Base-by-base conservation (phyloP, 2,888 invertebrate species). In the Amphipyra tragopoginis region DNA sequence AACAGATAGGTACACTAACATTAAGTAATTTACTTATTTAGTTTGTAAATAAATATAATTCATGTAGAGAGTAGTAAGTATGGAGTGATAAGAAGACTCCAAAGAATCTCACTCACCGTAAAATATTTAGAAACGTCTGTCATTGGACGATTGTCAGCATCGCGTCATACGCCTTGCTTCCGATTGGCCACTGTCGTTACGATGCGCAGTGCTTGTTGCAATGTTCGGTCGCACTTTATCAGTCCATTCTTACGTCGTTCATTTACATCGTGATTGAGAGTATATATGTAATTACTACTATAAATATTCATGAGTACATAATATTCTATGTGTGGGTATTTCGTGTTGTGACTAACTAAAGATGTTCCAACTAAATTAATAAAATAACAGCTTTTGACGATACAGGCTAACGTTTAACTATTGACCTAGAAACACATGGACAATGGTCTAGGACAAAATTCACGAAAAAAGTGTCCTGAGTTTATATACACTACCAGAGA, bases 361-460 rank as follows among this genome's bases (percentile, higher is more conserved):
- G 47, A 51, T 36, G 26, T 63, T 64, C 42, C 26, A 66, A 62
- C 70, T 47, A 54, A 54, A 68, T 39, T 0, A 21, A 40, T 29
- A 29, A 49, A 33, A 40, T 10, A 5, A 5, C 5, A 7, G 7
- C 29, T 7, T 21, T 29, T 29, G 29, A 5, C 5, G 29, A 29
- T 29, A 29, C 29, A 29, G 21, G 21, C 21, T 21, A n/a, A n/a
- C n/a, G n/a, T n/a, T n/a, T n/a, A n/a, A n/a, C n/a, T n/a, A n/a
- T n/a, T n/a, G n/a, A n/a, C n/a, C n/a, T n/a, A n/a, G n/a, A n/a
- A n/a, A n/a, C n/a, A n/a, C n/a, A n/a, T n/a, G n/a, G n/a, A n/a
- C n/a, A n/a, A n/a, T n/a, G n/a, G n/a, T n/a, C n/a, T n/a, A n/a
- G n/a, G n/a, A n/a, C n/a, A n/a, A n/a, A n/a, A n/a, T n/a, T n/a